These are phyloP conservation scores for Siniperca knerii DNA, from an alignment of 2,113 vertebrate species.

Conservation along the genomic window DNA sequence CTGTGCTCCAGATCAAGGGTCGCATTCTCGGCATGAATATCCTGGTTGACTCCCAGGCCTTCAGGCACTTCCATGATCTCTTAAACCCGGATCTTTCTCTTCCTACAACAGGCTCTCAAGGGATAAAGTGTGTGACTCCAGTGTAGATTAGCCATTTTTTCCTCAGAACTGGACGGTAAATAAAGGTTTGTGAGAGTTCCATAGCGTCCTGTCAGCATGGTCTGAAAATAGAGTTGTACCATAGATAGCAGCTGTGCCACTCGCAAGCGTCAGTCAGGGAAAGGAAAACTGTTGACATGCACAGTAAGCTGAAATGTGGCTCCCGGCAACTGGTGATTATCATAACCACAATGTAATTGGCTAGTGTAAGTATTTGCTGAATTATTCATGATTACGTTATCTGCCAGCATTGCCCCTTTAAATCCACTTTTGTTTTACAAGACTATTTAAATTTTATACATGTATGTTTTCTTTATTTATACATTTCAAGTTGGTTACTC, in stretches of 20 bases:
- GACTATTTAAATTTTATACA: slow-evolving; percentile 3
- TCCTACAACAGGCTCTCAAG: slow-evolving; percentile 34
- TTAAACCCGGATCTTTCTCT: slow-evolving; percentile 34
- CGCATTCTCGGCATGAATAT: slow-evolving; percentile 33
- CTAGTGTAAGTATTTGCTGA: slow-evolving; percentile 16
- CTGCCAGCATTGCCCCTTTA: slow-evolving; percentile 4
- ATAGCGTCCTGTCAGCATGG: slow-evolving; percentile 64
- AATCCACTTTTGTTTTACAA: slow-evolving; percentile 5
- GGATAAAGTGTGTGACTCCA: slow-evolving; percentile 43
- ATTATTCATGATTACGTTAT: slow-evolving; percentile 56
- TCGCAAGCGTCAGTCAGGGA: slow-evolving; percentile 64
- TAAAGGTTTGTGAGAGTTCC: slow-evolving; percentile 68
- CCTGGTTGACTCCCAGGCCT: slow-evolving; percentile 43
- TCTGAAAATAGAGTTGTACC: slow-evolving; percentile 83
- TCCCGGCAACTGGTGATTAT: slow-evolving; percentile 61
- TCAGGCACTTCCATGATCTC: slow-evolving; percentile 75
- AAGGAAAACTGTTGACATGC: slow-evolving; percentile 70
- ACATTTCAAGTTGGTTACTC: neutral
- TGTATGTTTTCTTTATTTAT: slow-evolving; percentile 10
- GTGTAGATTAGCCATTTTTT: slow-evolving; percentile 56
- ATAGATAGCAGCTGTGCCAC: slow-evolving; percentile 81
- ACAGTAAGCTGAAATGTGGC: slow-evolving; percentile 43
- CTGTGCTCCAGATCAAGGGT: slow-evolving; percentile 34
- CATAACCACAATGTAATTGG: slow-evolving; percentile 47
- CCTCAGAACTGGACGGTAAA: slow-evolving; percentile 58